These are phyloP conservation scores for Halyomorpha halys DNA, from an alignment of 1,140 invertebrate species.

Conservation along the genomic window DNA sequence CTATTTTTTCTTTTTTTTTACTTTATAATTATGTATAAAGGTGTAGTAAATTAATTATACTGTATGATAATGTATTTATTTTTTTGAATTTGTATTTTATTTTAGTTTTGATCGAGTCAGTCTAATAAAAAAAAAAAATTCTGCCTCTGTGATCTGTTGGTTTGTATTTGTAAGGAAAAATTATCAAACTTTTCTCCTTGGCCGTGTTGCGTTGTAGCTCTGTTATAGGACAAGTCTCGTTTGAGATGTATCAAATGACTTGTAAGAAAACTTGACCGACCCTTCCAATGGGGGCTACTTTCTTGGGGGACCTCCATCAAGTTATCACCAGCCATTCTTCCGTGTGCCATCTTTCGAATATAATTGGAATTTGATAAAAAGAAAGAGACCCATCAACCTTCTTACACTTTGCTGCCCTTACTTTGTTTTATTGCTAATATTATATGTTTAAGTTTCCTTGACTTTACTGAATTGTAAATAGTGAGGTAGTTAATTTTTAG, in stretches of 20 bases:
- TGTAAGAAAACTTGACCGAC: slow-evolving; percentile 16
- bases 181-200: too few species aligned
- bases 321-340: slow-evolving; percentile 7
- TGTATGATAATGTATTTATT: too few species aligned
- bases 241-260: slow-evolving; percentile 17
- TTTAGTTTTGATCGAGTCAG: too few species aligned
- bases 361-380: neutral
- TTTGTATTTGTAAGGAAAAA: neutral
- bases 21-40: too few species aligned
- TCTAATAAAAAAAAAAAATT: too few species aligned
- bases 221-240: slow-evolving; percentile 14
- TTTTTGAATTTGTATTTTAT: too few species aligned
- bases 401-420: neutral
- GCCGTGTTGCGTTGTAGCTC: slow-evolving; percentile 4
- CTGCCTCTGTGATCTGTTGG: neutral
- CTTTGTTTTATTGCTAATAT: neutral
- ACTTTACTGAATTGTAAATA: slow-evolving; percentile 11
- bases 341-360: neutral
- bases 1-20: too few species aligned
- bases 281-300: slow-evolving; percentile 5
- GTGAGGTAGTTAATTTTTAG: slow-evolving; percentile 10
- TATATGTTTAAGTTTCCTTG: neutral
- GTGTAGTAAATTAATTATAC: too few species aligned
- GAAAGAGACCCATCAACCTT: neutral
- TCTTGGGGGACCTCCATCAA: neutral